These are phyloP conservation scores for Callyntrura sp. DNA, from an alignment of 2,888 invertebrate genomes.

Conservation along the genomic window DNA sequence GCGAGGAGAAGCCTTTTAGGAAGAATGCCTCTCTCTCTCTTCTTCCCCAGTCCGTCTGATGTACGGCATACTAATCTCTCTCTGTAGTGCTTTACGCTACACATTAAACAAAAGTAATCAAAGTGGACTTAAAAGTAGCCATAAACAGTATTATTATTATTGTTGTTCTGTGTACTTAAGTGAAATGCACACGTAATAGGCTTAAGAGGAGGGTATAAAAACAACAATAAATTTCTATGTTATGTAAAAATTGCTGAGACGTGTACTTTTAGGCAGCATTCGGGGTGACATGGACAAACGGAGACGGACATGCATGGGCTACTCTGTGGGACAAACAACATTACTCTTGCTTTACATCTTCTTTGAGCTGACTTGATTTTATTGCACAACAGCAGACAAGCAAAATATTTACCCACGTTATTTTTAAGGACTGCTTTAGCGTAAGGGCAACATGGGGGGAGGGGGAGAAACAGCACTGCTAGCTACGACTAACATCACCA, in stretches of 20 bases:
- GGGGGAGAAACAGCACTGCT: neutral
- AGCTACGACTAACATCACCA: neutral
- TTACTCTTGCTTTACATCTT: slow-evolving; percentile 54
- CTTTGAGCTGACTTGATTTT: slow-evolving; percentile 47
- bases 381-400: neutral
- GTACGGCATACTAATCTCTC: slow-evolving; percentile 48
- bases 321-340: slow-evolving; percentile 54
- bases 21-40: no score
- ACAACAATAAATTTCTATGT: slow-evolving; percentile 9
- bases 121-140: slow-evolving; percentile 64
- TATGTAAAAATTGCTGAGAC: slow-evolving; percentile 55
- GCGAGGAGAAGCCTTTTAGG: neutral
- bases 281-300: neutral
- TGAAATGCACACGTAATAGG: slow-evolving; percentile 36
- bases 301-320: slow-evolving; percentile 16
- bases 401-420: slow-evolving; percentile 63
- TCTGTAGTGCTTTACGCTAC: slow-evolving; percentile 28
- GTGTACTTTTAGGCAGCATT: neutral
- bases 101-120: slow-evolving; percentile 66
- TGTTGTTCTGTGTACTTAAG: slow-evolving; percentile 50
- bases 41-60: neutral
- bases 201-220: slow-evolving; percentile 29
- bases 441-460: neutral
- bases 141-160: slow-evolving; percentile 56
- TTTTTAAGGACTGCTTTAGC: neutral